Conservation (phyloP, 2,113 vertebrate species). For the Channa maculata region DNA sequence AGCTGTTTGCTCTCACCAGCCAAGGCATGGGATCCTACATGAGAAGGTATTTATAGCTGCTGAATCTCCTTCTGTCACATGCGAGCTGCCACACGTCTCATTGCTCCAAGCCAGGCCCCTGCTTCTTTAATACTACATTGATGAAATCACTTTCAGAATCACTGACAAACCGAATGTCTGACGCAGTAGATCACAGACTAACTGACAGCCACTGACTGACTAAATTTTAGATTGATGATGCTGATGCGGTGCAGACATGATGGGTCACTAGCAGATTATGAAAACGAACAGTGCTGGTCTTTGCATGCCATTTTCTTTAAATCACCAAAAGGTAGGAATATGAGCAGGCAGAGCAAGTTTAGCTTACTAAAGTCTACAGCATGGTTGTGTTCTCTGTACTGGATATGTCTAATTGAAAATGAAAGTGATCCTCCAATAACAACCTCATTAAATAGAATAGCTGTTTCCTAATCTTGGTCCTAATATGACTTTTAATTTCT, state of each 20-base stretch:
- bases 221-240: constrained; percentile 22
- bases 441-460: background rate
- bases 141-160: constrained; percentile 46
- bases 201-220: background rate
- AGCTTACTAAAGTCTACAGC: background rate
- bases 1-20: constrained; percentile 76
- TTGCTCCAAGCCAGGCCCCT: constrained; percentile 35
- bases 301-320: constrained; percentile 31
- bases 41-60: constrained; percentile 82
- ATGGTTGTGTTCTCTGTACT: background rate
- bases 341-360: constrained; percentile 8
- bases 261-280: constrained; percentile 42
- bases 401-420: background rate
- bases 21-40: constrained; percentile 49
- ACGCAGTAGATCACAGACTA: constrained; percentile 15
- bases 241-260: constrained; percentile 35
- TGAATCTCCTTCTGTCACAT: constrained; percentile 63
- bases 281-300: constrained; percentile 25
- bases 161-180: constrained; percentile 18
- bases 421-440: background rate
- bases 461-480: too few relatives aligned
- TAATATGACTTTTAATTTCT: background rate
- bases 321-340: constrained; percentile 11
- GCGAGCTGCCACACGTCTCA: constrained; percentile 55
- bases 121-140: constrained; percentile 38